Conservation (phyloP, 2,113 vertebrate species). For the Puntigrus tetrazona region DNA sequence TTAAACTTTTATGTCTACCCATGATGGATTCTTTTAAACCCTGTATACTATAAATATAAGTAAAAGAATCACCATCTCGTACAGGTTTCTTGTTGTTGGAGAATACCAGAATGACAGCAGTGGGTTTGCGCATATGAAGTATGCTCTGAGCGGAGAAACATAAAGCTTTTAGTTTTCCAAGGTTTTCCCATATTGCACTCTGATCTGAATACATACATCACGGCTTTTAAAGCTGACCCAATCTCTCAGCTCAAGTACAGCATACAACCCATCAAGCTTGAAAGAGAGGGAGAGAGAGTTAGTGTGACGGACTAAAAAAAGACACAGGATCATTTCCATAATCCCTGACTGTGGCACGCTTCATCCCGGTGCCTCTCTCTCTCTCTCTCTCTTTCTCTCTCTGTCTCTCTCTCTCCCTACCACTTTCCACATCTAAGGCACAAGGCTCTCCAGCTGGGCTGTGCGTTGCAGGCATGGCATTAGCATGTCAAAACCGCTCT, state of each 20-base stretch:
- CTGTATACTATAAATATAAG: background rate
- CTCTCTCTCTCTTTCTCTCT: constrained; percentile 13
- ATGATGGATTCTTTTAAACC: background rate
- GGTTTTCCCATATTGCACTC: background rate
- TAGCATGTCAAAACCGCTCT: constrained; percentile 77
- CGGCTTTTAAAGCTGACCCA: constrained; percentile 37
- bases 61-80: background rate
- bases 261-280: constrained; percentile 4
- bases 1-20: background rate
- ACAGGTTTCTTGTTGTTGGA: background rate
- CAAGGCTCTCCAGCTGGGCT: constrained; percentile 44
- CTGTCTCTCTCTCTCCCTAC: constrained; percentile 32
- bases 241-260: constrained; percentile 15
- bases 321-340: constrained; percentile 69
- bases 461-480: constrained; percentile 47
- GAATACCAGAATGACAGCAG: background rate
- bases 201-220: constrained; percentile 17
- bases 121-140: background rate
- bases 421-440: constrained; percentile 41
- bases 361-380: constrained; percentile 55
- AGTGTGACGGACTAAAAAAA: constrained; percentile 39
- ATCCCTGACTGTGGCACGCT: constrained; percentile 74
- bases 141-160: background rate
- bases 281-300: background rate
- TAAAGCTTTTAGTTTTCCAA: background rate